phyloP scores from a whole-genome alignment of 2,797 vertebrate genomes.

The Gila robusta region DNA sequence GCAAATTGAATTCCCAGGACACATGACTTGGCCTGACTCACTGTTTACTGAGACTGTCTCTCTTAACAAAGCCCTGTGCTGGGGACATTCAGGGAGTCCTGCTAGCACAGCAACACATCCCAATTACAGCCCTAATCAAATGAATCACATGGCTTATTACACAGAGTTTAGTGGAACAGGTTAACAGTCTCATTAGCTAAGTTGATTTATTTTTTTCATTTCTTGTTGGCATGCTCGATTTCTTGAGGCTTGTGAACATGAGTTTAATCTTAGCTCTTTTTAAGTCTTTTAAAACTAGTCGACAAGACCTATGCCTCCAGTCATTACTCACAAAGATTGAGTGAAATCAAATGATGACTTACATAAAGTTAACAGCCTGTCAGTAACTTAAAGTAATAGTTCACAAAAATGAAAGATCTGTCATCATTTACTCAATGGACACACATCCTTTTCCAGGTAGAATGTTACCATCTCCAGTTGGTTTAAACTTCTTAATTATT shows the following conservation, averaged over 20 bases:
- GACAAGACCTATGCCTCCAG: not conserved
- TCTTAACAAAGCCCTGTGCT: conserved; percentile 1
- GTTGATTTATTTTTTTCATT: not conserved
- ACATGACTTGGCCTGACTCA: conserved; percentile 42
- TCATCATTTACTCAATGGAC: no score
- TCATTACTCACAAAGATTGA: no score
- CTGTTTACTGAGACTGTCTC: not conserved
- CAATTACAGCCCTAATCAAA: conserved; percentile 45
- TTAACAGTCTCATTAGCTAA: conserved; percentile 39
- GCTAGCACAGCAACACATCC: conserved; percentile 23
- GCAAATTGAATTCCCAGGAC: conserved; percentile 40
- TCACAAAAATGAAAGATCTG: no score
- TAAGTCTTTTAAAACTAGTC: not conserved
- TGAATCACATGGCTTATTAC: conserved; percentile 35
- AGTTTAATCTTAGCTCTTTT: conserved; percentile 1
- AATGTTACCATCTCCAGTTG: not conserved
- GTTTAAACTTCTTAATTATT: not conserved
- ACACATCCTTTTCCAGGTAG: no score
- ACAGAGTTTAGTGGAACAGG: conserved; percentile 24
- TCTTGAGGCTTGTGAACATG: not conserved
- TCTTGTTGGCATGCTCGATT: not conserved
- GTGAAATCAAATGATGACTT: no score
- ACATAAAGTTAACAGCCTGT: no score
- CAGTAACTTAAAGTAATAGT: no score
- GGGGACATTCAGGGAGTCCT: conserved; percentile 23